Evolutionary conservation across 1,140 invertebrate species (phyloP).

Genomic region (Cyclina sinensis): DNA sequence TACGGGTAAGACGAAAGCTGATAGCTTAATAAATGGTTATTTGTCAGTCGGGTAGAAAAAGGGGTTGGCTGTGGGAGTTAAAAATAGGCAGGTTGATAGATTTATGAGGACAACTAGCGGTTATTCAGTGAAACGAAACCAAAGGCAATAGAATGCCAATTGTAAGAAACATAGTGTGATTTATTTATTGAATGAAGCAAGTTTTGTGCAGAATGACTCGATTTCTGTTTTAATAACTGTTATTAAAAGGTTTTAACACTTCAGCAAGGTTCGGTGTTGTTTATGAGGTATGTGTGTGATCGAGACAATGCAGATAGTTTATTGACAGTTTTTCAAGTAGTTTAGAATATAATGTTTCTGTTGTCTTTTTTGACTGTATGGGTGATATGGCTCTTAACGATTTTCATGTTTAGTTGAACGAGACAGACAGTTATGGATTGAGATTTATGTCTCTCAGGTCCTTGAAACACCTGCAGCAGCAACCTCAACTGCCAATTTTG

Average conservation of each 20-base stretch:
- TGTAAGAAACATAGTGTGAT: not conserved
- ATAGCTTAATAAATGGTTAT: slow-evolving; percentile 51
- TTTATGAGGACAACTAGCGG: slow-evolving; percentile 36
- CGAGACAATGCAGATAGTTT: not conserved
- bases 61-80: slow-evolving; percentile 28
- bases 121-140: slow-evolving; percentile 9
- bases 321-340: not conserved
- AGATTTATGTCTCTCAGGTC: not conserved
- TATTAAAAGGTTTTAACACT: slow-evolving; percentile 33
- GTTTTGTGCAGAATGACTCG: slow-evolving; percentile 26
- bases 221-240: slow-evolving; percentile 8
- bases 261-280: not conserved
- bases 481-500: no score
- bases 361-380: not conserved
- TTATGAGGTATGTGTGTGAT: slow-evolving; percentile 24
- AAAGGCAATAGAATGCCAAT: no score
- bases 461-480: not conserved
- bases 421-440: slow-evolving; percentile 1
- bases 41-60: slow-evolving; percentile 49
- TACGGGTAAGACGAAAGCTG: slow-evolving; percentile 13
- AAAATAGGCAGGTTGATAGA: not conserved
- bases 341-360: not conserved
- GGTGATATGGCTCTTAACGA: not conserved
- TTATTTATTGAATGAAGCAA: slow-evolving; percentile 5
- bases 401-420: not conserved